phyloP scores from a whole-genome alignment of 2,113 vertebrate species.

The Pelodiscus sinensis region DNA sequence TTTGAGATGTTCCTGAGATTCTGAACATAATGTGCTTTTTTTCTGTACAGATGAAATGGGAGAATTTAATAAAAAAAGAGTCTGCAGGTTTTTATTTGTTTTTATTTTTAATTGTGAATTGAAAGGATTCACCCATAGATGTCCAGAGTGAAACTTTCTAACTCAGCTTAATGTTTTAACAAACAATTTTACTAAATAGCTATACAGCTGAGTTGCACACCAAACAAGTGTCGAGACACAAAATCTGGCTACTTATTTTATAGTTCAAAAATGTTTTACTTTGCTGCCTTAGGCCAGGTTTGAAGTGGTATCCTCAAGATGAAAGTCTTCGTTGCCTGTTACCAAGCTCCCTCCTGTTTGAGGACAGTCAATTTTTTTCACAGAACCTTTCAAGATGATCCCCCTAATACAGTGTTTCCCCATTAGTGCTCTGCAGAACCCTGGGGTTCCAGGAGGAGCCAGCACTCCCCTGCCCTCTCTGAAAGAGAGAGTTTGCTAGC shows the following conservation, averaged over 20 bases:
- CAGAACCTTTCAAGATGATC: neutral
- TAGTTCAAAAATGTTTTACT: neutral
- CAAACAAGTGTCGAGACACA: neutral
- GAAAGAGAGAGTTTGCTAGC: no score
- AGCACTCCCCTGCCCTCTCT: no score
- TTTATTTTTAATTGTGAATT: slow-evolving; percentile 17
- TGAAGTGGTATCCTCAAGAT: neutral
- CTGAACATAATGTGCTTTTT: slow-evolving; percentile 87
- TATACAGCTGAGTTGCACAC: accelerated
- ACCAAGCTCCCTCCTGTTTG: neutral
- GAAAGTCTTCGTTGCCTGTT: neutral
- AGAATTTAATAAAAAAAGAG: slow-evolving; percentile 94
- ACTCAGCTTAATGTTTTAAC: neutral
- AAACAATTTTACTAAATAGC: neutral
- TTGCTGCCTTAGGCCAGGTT: neutral
- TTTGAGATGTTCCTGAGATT: slow-evolving; percentile 86
- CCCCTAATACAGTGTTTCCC: no score
- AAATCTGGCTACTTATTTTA: neutral
- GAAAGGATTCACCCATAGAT: neutral
- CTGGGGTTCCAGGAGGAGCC: no score
- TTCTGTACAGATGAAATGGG: slow-evolving; percentile 94
- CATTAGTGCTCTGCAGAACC: no score
- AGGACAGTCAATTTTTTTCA: neutral
- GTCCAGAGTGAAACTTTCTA: neutral
- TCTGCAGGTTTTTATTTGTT: slow-evolving; percentile 91